A percentile compares a stretch with the other conserved stretches of the same genome.
Evolutionary conservation across 2,113 vertebrate genomes (phyloP).

Genomic region (Callocephalon fimbriatum): DNA sequence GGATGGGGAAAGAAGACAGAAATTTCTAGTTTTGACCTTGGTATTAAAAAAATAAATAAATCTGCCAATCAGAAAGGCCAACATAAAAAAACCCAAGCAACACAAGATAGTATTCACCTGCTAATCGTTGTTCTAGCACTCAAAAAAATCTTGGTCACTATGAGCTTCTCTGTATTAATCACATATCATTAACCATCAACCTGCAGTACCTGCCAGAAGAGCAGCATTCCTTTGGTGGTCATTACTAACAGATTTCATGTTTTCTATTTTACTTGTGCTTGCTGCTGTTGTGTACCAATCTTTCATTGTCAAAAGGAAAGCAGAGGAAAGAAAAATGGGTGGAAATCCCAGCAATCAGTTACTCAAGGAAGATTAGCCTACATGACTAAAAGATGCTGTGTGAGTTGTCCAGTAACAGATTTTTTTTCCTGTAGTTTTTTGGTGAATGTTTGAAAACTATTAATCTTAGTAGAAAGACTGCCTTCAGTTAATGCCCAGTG

Average conservation of each 20-base stretch:
- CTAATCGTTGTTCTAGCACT: not conserved
- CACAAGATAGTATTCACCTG: not conserved
- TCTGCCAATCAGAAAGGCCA: not conserved
- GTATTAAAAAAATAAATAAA: not conserved
- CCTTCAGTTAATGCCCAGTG: not conserved
- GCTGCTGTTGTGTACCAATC: not conserved
- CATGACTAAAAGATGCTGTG: not conserved
- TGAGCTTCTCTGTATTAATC: not conserved
- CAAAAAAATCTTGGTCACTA: not conserved
- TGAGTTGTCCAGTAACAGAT: not conserved
- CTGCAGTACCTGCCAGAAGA: slow-evolving; percentile 23
- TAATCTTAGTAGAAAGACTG: not conserved
- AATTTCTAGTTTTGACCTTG: not conserved
- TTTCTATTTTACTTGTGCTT: not conserved
- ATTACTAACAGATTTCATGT: slow-evolving; percentile 16
- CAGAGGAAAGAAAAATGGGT: not conserved
- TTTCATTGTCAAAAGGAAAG: not conserved
- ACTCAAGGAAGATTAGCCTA: not conserved
- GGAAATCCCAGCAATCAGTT: not conserved
- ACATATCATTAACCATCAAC: not conserved
- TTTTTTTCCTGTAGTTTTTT: not conserved
- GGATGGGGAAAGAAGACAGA: not conserved
- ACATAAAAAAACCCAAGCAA: not conserved
- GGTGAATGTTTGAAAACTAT: not conserved
- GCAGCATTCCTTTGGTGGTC: slow-evolving; percentile 15